Conservation (phyloP, 2,888 invertebrate genomes). For the Phanerotoma sp. region DNA sequence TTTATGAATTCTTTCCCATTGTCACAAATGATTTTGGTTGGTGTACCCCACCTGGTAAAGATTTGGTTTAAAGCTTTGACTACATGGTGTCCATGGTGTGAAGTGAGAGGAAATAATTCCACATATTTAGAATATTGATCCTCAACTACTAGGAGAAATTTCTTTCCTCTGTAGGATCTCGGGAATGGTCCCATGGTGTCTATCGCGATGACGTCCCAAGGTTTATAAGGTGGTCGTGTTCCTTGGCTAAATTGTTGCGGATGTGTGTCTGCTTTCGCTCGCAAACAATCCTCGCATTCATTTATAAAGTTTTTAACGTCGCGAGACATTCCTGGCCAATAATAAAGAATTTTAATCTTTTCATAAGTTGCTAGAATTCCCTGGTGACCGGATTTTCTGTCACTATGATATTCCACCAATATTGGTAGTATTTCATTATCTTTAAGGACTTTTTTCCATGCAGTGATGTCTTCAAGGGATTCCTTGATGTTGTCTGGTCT, state of each 20-base stretch:
- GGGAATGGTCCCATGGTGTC: too few relatives aligned
- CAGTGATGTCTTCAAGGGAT: slow-evolving; percentile 21
- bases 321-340: neutral
- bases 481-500: neutral
- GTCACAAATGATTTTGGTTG: neutral
- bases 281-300: neutral
- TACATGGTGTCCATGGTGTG: too few relatives aligned
- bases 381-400: neutral
- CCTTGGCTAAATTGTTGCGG: neutral
- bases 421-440: neutral
- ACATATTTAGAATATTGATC: neutral
- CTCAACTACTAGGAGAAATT: neutral
- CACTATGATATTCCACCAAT: neutral
- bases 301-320: neutral
- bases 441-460: neutral
- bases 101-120: neutral
- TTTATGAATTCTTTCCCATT: neutral
- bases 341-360: neutral
- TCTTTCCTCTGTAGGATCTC: neutral
- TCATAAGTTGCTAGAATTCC: neutral
- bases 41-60: neutral
- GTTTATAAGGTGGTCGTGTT: neutral
- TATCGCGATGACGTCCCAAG: neutral
- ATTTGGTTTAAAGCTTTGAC: too few relatives aligned
- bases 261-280: neutral